Evolutionary conservation across 2,113 vertebrate species (phyloP).

Genomic region (Pycnonotus jocosus): DNA sequence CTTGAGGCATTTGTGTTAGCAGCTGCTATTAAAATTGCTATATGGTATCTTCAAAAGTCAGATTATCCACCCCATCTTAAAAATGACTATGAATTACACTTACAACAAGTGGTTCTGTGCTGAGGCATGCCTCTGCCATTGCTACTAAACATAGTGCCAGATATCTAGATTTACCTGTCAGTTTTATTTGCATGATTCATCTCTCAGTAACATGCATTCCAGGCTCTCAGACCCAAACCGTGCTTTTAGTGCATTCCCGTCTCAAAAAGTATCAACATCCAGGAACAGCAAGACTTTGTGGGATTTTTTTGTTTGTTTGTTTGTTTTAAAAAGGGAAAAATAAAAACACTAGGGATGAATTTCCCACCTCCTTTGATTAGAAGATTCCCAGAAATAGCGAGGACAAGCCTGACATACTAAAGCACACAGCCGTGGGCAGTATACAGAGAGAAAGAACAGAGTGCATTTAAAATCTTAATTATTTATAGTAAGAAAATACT

Average conservation of each 20-base stretch:
- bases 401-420: neutral
- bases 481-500: neutral
- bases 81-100: neutral
- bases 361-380: neutral
- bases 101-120: neutral
- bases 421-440: neutral
- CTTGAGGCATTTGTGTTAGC: neutral
- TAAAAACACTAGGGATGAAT: neutral
- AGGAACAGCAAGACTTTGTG: neutral
- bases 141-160: neutral
- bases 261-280: neutral
- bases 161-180: neutral
- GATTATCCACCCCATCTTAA: neutral
- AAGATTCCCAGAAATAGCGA: neutral
- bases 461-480: slow-evolving; percentile 6
- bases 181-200: neutral
- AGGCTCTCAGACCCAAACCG: neutral
- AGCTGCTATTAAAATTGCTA: neutral
- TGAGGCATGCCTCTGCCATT: neutral
- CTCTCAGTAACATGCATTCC: neutral
- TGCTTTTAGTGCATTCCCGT: neutral
- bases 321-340: neutral
- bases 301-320: neutral
- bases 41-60: neutral
- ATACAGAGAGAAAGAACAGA: neutral